Evolutionary conservation across 2,888 invertebrate genomes (phyloP).

Genomic region (Chirona hameri): DNA sequence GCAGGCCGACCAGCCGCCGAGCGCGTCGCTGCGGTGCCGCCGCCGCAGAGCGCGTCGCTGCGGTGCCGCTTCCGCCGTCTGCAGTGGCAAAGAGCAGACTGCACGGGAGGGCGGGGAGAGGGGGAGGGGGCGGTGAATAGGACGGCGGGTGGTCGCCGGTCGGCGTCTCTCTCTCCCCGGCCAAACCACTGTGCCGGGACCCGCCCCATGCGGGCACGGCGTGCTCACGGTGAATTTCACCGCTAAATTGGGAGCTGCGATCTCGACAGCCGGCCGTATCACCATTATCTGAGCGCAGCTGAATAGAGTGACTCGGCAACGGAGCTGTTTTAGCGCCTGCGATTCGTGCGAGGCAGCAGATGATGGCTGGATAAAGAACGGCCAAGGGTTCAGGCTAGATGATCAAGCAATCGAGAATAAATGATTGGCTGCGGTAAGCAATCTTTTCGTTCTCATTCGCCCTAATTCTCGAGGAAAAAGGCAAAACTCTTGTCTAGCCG

Average conservation of each 20-base stretch:
- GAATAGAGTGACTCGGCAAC: not conserved
- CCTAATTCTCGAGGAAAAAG: too few relatives aligned
- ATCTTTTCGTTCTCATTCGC: too few relatives aligned
- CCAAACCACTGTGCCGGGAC: not conserved
- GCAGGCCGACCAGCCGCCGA: too few relatives aligned
- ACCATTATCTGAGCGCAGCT: not conserved
- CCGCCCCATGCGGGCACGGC: constrained; percentile 2
- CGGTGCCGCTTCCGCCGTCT: not conserved
- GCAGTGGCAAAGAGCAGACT: not conserved
- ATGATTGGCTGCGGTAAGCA: too few relatives aligned
- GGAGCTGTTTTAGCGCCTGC: not conserved
- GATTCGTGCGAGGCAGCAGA: not conserved
- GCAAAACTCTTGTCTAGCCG: too few relatives aligned
- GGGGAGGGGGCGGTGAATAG: not conserved
- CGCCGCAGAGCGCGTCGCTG: too few relatives aligned
- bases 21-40: too few relatives aligned
- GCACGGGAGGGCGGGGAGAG: not conserved
- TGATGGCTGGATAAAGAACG: not conserved
- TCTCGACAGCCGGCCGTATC: not conserved
- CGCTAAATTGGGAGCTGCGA: not conserved
- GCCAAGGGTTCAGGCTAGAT: not conserved
- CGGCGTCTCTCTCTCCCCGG: not conserved
- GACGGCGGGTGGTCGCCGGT: constrained; percentile 8
- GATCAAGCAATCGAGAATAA: too few relatives aligned
- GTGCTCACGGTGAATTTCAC: not conserved